phyloP scores from a whole-genome alignment of 1,140 invertebrate genomes.

The Cotesia glomerata region DNA sequence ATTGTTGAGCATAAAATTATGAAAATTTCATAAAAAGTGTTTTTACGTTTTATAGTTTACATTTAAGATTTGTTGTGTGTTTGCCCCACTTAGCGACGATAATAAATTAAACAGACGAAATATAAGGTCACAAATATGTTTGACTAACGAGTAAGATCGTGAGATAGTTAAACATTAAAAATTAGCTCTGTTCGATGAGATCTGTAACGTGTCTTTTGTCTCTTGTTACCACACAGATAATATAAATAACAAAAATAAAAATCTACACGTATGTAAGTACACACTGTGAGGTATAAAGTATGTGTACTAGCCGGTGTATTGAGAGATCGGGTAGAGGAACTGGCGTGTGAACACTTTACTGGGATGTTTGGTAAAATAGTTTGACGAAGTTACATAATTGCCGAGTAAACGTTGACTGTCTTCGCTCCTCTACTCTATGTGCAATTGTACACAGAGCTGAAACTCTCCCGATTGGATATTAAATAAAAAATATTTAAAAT shows the following conservation, averaged over 20 bases:
- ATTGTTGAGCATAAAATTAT: no score
- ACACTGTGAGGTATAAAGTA: no score
- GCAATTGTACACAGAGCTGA: not conserved
- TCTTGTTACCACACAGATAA: not conserved
- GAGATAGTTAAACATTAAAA: constrained; percentile 54
- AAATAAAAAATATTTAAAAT: not conserved
- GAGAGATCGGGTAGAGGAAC: not conserved
- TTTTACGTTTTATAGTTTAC: no score
- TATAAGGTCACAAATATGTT: not conserved
- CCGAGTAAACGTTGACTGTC: constrained; percentile 56
- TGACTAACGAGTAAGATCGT: constrained; percentile 40
- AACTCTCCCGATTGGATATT: no score
- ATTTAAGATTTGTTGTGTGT: no score
- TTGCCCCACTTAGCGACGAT: no score
- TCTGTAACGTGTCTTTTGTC: constrained; percentile 46
- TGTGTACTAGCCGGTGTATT: not conserved
- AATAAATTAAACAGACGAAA: no score
- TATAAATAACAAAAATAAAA: not conserved
- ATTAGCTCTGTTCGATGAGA: constrained; percentile 39
- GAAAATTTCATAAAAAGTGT: no score
- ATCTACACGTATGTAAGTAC: constrained; percentile 11
- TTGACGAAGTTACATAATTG: constrained; percentile 57
- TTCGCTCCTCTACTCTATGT: constrained; percentile 33
- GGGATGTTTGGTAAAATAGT: constrained; percentile 56
- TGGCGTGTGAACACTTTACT: constrained; percentile 44